These are phyloP conservation scores for Heliconius himera DNA, from an alignment of 1,140 invertebrate species.

Conservation along the genomic window DNA sequence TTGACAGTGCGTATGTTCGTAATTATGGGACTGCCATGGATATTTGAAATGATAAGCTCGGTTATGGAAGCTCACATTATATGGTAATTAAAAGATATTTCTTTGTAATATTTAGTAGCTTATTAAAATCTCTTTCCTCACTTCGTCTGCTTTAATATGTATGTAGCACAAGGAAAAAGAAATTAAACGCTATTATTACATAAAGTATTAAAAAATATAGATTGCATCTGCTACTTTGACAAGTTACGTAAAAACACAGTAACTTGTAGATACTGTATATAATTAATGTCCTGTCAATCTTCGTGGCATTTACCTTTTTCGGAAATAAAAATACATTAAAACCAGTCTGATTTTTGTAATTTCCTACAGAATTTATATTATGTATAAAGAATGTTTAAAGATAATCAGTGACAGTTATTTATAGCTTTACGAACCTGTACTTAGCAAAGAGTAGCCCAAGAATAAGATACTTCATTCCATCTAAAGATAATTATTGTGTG, in stretches of 20 bases:
- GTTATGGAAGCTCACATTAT: constrained; percentile 44
- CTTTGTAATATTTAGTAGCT: background rate
- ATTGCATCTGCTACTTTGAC: background rate
- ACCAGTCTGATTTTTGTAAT: background rate
- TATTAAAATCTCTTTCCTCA: no score
- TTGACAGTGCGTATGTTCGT: constrained; percentile 85
- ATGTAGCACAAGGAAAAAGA: no score
- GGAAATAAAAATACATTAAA: background rate
- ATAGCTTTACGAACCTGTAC: no score
- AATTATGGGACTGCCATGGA: constrained; percentile 87
- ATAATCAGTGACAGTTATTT: background rate
- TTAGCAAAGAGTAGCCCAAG: no score
- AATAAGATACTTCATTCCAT: no score
- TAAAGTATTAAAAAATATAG: no score
- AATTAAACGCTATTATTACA: no score
- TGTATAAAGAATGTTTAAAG: background rate
- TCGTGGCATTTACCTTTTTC: background rate
- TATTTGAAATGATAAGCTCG: constrained; percentile 83
- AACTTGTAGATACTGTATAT: background rate
- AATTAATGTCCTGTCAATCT: constrained; percentile 2
- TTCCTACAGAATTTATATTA: background rate
- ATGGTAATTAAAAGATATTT: constrained; percentile 46
- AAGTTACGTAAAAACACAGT: background rate
- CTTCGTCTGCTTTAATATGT: no score
- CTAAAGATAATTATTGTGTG: no score